Evolutionary conservation across 2,888 invertebrate genomes (phyloP).

Genomic region (Drosophila ustulata): DNA sequence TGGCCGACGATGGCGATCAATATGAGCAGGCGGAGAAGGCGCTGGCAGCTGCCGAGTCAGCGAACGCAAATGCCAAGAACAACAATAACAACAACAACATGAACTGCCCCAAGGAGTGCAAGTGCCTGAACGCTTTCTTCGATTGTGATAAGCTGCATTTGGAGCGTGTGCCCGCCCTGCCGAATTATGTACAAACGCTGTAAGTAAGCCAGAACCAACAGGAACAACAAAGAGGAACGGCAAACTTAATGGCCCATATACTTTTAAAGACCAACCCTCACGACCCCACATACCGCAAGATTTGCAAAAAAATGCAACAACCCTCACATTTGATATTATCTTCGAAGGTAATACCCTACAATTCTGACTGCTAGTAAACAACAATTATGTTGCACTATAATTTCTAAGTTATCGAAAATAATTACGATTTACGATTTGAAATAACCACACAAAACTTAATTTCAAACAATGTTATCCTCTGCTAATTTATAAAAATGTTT

Average conservation of each 20-base stretch:
- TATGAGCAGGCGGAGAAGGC: slow-evolving; percentile 81
- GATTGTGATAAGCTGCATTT: slow-evolving; percentile 91
- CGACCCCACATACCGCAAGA: slow-evolving; percentile 36
- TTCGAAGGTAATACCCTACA: slow-evolving; percentile 22
- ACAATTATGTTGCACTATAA: too few species aligned
- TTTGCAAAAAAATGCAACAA: slow-evolving; percentile 22
- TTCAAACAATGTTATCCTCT: too few species aligned
- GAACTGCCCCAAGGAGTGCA: slow-evolving; percentile 88
- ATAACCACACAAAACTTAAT: too few species aligned
- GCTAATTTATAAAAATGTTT: too few species aligned
- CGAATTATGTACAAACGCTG: slow-evolving; percentile 91
- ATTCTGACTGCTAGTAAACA: too few species aligned
- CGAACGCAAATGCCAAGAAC: slow-evolving; percentile 42
- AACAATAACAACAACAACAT: slow-evolving; percentile 51
- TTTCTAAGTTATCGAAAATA: too few species aligned
- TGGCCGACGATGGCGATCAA: slow-evolving; percentile 82
- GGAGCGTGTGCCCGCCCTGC: slow-evolving; percentile 90
- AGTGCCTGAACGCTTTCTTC: slow-evolving; percentile 90
- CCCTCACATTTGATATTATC: slow-evolving; percentile 3
- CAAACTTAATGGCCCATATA: slow-evolving; percentile 1
- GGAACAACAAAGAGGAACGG: background rate
- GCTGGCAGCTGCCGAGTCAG: slow-evolving; percentile 62
- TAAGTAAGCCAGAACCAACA: slow-evolving; percentile 85
- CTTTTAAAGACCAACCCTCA: slow-evolving; percentile 14
- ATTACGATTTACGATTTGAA: too few species aligned